Evolutionary conservation across 2,113 vertebrate genomes (phyloP).

Genomic region (Microcebus jonahi): DNA sequence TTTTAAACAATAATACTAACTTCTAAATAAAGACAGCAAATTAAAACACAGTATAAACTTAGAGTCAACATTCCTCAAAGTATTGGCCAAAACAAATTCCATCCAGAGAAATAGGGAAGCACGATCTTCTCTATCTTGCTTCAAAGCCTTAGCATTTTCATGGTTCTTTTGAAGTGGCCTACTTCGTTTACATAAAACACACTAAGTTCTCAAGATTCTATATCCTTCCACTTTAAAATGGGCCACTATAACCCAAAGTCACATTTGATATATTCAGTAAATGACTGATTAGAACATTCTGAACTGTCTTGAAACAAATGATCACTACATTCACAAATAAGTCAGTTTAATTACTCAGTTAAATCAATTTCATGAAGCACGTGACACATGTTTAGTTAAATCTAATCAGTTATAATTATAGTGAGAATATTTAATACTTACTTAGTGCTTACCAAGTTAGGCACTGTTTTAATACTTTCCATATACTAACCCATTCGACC

Average conservation of each 20-base stretch:
- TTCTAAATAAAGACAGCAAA: constrained; percentile 39
- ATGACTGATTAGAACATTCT: background rate
- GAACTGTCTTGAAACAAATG: background rate
- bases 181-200: background rate
- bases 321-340: background rate
- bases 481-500: background rate
- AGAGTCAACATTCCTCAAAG: background rate
- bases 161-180: constrained; percentile 34
- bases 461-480: background rate
- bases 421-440: background rate
- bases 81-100: constrained; percentile 38
- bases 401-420: background rate
- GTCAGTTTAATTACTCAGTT: background rate
- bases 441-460: background rate
- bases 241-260: background rate
- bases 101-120: background rate
- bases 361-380: background rate
- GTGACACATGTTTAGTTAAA: background rate
- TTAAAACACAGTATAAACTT: background rate
- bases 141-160: constrained; percentile 2
- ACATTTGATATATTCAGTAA: background rate
- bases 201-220: background rate
- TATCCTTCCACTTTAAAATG: background rate
- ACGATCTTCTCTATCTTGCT: background rate
- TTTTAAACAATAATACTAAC: constrained; percentile 57